phyloP scores from a whole-genome alignment of 2,797 vertebrate species.

The Cryptoprocta ferox region DNA sequence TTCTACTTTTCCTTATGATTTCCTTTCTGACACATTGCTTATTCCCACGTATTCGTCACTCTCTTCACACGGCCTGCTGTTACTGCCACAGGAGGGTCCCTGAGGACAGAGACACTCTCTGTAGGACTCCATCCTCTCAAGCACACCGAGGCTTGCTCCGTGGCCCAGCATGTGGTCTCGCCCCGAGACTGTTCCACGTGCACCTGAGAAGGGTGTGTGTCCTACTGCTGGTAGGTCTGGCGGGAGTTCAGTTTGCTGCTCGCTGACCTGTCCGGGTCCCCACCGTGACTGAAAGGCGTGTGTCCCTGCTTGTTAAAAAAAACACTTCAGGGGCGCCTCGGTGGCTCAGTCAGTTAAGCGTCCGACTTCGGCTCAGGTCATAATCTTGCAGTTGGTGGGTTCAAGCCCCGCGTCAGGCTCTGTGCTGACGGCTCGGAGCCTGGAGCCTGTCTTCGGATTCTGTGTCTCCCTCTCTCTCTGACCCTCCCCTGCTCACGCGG shows the following conservation, averaged over 20 bases:
- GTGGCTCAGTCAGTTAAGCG: too few relatives aligned
- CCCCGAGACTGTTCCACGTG: rapidly evolving
- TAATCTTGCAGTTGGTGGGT: too few relatives aligned
- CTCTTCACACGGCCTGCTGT: background rate
- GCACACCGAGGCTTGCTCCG: rapidly evolving
- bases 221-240: background rate
- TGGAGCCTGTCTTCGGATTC: too few relatives aligned
- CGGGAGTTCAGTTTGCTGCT: rapidly evolving
- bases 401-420: too few relatives aligned
- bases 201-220: rapidly evolving
- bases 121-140: rapidly evolving
- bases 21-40: background rate
- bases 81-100: background rate
- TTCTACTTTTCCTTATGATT: background rate
- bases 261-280: background rate
- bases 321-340: too few relatives aligned
- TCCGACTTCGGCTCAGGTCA: too few relatives aligned
- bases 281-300: background rate
- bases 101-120: rapidly evolving
- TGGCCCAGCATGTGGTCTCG: rapidly evolving
- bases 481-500: too few relatives aligned
- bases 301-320: background rate
- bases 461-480: too few relatives aligned
- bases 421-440: too few relatives aligned
- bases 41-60: background rate